Base-by-base conservation (phyloP, 2,113 vertebrate genomes). In the Callipepla californica region DNA sequence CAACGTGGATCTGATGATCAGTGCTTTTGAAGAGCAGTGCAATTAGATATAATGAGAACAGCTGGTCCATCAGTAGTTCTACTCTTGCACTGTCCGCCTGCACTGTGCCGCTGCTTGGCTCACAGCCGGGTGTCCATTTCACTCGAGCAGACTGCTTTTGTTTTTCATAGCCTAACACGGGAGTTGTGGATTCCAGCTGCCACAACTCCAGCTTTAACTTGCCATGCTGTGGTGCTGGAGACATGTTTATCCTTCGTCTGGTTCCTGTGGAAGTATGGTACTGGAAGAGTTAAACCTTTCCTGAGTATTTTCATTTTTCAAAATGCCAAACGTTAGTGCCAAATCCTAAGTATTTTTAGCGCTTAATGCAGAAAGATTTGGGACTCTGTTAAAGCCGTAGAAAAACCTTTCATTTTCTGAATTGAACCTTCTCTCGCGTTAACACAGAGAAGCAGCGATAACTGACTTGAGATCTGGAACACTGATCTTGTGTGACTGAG, bases 281-380 rank as follows among this genome's bases (percentile, higher is more conserved):
- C 68, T 80, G 87, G 58, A 92, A 80, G 50, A 74, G 34, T 77
- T 83, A 26, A n/a, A 42, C 74, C 94, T 55, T 25, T 55, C 36
- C 16, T 13, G 65, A 90, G 58, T 80, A 73, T 95, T 91, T 93
- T 94, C 30, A 36, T 92, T 94, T 94, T 12, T n/a, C 40, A 79
- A 69, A 81, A 61, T 72, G 51, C 55, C 81, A 80, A 44, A 63
- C 80, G 58, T 69, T 81, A 30, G 34, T 70, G 57, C 91, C 66
- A 94, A 90, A 81, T 70, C 40, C 70, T 77, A 72, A 26, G 55
- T 67, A 58, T 34, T 20, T 91, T 88, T 86, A 93, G 76, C 44
- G 25, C 57, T 92, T 21, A 77, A 65, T 86, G 78, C 42, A 9
- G 36, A 73, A 87, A 93, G 50, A 87, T 77, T 83, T 83, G 83